Percentiles rank a stretch among this genome's conserved stretches.
These are phyloP conservation scores for Andrena chrysosceles DNA, from an alignment of 2,888 invertebrate genomes.

Conservation along the genomic window DNA sequence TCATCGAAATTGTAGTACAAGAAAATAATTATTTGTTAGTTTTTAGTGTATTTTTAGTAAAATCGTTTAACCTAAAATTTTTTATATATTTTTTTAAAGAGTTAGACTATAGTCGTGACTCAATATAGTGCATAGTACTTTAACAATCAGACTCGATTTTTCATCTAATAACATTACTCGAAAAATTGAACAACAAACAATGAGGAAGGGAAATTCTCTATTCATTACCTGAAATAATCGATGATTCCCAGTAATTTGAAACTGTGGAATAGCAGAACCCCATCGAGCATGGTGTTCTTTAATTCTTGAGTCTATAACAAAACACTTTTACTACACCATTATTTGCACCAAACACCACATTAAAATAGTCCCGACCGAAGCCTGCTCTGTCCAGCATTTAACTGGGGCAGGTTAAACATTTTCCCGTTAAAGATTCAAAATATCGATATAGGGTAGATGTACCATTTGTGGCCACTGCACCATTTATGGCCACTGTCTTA, in stretches of 20 bases:
- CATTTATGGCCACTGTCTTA: too few relatives aligned
- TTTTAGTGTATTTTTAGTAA: too few relatives aligned
- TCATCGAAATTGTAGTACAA: too few relatives aligned
- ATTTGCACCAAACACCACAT: neutral
- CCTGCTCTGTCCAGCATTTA: neutral
- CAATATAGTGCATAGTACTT: neutral
- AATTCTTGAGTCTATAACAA: neutral
- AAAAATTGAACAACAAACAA: neutral
- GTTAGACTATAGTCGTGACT: neutral
- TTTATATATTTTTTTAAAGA: too few relatives aligned
- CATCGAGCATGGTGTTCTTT: too few relatives aligned
- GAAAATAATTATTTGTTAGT: too few relatives aligned
- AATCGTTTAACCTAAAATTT: too few relatives aligned
- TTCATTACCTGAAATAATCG: slow-evolving; percentile 3
- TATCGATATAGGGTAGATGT: too few relatives aligned
- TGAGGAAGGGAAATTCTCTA: neutral
- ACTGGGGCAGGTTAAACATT: neutral
- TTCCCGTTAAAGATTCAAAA: neutral
- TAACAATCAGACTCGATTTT: neutral
- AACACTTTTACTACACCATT: neutral
- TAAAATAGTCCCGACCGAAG: neutral
- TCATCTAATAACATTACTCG: neutral
- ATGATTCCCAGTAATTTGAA: neutral
- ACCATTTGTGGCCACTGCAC: too few relatives aligned
- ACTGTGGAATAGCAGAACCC: neutral